Base-by-base conservation (phyloP, 2,113 vertebrate genomes). In the Microtus ochrogaster region DNA sequence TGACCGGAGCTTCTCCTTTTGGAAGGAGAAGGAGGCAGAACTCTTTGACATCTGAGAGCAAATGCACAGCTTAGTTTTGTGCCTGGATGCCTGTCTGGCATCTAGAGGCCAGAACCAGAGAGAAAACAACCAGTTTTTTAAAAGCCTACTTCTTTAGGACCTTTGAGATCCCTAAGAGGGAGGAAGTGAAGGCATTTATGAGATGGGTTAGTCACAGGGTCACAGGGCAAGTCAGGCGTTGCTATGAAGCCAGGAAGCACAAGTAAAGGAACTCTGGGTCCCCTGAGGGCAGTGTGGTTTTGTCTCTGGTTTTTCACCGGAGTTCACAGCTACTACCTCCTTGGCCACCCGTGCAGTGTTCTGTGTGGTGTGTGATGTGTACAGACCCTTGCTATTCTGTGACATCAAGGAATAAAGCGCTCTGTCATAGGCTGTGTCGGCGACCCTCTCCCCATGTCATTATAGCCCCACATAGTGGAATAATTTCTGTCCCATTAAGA, bases 1-100 rank as follows among this genome's bases (percentile, higher is more conserved):
- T 7, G 99, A 99, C 95, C 98, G 99, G 47, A 99, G 99, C 97
- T 99, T 99, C 98, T 99, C 99, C 87, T 99, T 99, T 97, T 99
- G 99, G 99, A 99, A 99, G 98, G 99, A 99, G 98, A 99, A 99
- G 96, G 99, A 99, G 97, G 99, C 99, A 0, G 99, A 99, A 94
- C 98, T 99, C 95, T 99, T 99, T 79, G 99, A 99, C 97, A 99
- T 99, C 93, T 99, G 98, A 61, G 41, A 0, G 13, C 24, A 39
- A 39, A 68, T 55, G 7, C 6, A 26, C 44, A 81, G 66, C 84
- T 81, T 19, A 22, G 70, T 26, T 44, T 84, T 83, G 58, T 83
- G 58, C 58, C 44, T 39, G 49, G 87, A 70, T 17, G 52, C 77
- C 76, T 24, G 76, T 65, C 33, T 66, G 58, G 33, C 65, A 55